These are phyloP conservation scores for Trochalopteron elliotii DNA, from an alignment of 2,113 vertebrate genomes.

Conservation along the genomic window DNA sequence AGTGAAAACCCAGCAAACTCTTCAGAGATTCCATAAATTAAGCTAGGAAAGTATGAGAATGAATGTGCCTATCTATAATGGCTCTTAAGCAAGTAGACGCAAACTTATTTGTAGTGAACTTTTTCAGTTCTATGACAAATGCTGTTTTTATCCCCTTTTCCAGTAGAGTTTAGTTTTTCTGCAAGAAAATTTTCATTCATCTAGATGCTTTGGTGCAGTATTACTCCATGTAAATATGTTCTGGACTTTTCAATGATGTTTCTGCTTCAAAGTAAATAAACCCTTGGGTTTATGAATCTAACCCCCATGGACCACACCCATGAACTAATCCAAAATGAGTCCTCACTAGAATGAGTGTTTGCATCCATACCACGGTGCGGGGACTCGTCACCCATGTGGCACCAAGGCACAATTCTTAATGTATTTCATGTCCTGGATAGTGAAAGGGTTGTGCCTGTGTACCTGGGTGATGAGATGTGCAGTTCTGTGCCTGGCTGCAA, in stretches of 20 bases:
- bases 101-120: neutral
- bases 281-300: neutral
- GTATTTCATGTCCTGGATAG: neutral
- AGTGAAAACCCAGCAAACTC: neutral
- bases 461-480: rapidly evolving
- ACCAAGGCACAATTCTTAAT: neutral
- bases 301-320: neutral
- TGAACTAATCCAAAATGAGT: neutral
- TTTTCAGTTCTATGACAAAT: neutral
- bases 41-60: neutral
- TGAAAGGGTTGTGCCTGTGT: neutral
- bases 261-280: neutral
- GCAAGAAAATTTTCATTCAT: neutral
- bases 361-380: neutral
- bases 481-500: neutral
- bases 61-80: neutral
- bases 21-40: neutral
- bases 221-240: neutral
- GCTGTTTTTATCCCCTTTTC: neutral
- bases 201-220: neutral
- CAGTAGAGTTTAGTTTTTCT: neutral
- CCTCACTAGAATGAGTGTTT: neutral
- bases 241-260: neutral
- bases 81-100: neutral
- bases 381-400: rapidly evolving